These are phyloP conservation scores for Byasa hedistus DNA, from an alignment of 2,888 invertebrate species.

Conservation along the genomic window DNA sequence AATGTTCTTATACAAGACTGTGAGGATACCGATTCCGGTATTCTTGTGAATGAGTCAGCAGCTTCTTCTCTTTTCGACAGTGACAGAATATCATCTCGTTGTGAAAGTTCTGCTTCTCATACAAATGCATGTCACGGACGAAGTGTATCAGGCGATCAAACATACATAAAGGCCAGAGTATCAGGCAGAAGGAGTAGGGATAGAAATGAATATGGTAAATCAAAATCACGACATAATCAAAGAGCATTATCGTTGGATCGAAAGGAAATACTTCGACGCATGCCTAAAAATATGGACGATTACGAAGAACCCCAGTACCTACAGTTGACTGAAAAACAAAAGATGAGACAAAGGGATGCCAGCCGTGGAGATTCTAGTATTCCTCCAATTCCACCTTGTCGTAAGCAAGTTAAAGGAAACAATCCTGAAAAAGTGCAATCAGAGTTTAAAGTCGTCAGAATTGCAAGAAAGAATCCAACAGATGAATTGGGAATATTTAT, in stretches of 20 bases:
- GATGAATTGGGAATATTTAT: conserved; percentile 87
- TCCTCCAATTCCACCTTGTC: conserved; percentile 74
- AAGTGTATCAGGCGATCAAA: conserved; percentile 75
- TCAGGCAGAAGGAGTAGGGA: conserved; percentile 70
- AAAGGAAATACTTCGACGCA: conserved; percentile 74
- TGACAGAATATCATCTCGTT: conserved; percentile 75
- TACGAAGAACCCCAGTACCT: conserved; percentile 69
- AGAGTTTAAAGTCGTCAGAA: conserved; percentile 77
- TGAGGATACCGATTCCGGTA: conserved; percentile 88
- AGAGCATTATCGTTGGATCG: conserved; percentile 79
- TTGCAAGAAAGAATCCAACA: conserved; percentile 76
- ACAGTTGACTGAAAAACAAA: conserved; percentile 74
- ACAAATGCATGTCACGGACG: conserved; percentile 68
- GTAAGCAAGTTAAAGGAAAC: conserved; percentile 55
- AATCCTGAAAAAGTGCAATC: conserved; percentile 57
- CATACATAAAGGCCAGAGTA: conserved; percentile 58
- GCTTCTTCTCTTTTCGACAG: conserved; percentile 83
- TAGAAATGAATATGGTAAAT: conserved; percentile 57
- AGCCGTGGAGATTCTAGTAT: conserved; percentile 66
- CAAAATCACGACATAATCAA: conserved; percentile 66
- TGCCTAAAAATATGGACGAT: conserved; percentile 65
- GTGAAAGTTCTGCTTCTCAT: conserved; percentile 77
- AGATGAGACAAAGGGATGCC: conserved; percentile 70
- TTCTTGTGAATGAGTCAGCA: conserved; percentile 86
- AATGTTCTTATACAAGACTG: conserved; percentile 80